Conservation (phyloP, 2,113 vertebrate species). For the Lampris megalopsis region DNA sequence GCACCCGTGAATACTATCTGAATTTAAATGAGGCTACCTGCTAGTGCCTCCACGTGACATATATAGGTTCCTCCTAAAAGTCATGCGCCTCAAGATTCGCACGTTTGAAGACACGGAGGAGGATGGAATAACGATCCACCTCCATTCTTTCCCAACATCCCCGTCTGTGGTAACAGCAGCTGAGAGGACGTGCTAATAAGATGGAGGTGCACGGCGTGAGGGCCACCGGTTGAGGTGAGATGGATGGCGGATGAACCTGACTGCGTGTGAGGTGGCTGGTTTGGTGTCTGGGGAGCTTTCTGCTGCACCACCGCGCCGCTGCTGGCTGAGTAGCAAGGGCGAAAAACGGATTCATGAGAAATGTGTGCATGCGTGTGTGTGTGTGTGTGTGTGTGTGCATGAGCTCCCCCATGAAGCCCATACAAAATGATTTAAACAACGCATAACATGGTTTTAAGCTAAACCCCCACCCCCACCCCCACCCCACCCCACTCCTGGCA, state of each 20-base stretch:
- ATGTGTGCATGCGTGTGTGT: neutral
- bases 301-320: neutral
- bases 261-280: slow-evolving; percentile 33
- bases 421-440: slow-evolving; percentile 58
- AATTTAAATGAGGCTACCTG: no score
- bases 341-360: neutral
- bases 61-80: neutral
- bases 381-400: slow-evolving; percentile 1
- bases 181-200: slow-evolving; percentile 66
- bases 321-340: slow-evolving; percentile 10
- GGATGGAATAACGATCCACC: slow-evolving; percentile 16
- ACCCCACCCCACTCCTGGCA: slow-evolving; percentile 34
- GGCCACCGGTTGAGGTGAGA: slow-evolving; percentile 45
- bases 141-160: slow-evolving; percentile 27
- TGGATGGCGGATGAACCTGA: slow-evolving; percentile 33
- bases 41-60: neutral
- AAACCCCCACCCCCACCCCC: no score
- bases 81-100: slow-evolving; percentile 19
- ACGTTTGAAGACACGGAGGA: slow-evolving; percentile 13
- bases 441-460: slow-evolving; percentile 46
- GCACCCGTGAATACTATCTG: no score
- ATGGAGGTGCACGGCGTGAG: slow-evolving; percentile 20
- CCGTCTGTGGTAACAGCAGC: slow-evolving; percentile 36
- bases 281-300: slow-evolving; percentile 31
- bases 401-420: slow-evolving; percentile 54